These are phyloP conservation scores for Trachelus stipa DNA, from an alignment of 2,888 invertebrate genomes.

Conservation along the genomic window DNA sequence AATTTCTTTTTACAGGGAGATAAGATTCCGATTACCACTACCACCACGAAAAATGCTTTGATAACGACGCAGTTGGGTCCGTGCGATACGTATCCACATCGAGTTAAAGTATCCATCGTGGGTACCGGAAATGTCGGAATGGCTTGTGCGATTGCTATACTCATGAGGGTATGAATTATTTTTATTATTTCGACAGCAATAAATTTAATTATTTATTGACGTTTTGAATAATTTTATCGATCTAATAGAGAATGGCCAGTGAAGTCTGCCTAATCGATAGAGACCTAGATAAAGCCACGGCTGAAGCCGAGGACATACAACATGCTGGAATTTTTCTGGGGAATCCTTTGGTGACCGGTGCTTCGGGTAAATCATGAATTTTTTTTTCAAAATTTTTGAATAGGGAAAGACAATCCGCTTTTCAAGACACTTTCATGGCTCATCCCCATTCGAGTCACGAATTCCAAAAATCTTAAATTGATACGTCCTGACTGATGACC, in stretches of 20 bases:
- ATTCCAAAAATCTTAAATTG: constrained; percentile 35
- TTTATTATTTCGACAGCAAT: neutral
- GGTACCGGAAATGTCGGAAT: constrained; percentile 69
- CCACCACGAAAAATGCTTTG: constrained; percentile 55
- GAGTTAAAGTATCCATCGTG: constrained; percentile 53
- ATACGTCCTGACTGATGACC: constrained; percentile 38
- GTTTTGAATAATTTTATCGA: neutral
- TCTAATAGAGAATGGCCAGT: constrained; percentile 66
- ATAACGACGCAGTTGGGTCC: constrained; percentile 51
- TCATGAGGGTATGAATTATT: constrained; percentile 65
- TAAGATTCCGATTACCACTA: constrained; percentile 41
- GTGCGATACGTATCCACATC: constrained; percentile 50
- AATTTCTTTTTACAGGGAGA: constrained; percentile 32
- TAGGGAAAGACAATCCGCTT: neutral
- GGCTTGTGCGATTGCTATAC: constrained; percentile 70
- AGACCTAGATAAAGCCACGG: constrained; percentile 68
- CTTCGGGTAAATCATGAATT: constrained; percentile 38
- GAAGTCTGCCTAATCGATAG: constrained; percentile 71
- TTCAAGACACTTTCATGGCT: constrained; percentile 5
- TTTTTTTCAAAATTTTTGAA: neutral
- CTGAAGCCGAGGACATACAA: constrained; percentile 72
- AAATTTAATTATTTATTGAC: neutral
- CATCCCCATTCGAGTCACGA: constrained; percentile 26
- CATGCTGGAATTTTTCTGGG: constrained; percentile 71
- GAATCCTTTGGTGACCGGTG: constrained; percentile 67